These are phyloP conservation scores for Leistus spinibarbis DNA, from an alignment of 2,888 invertebrate genomes.

Conservation along the genomic window DNA sequence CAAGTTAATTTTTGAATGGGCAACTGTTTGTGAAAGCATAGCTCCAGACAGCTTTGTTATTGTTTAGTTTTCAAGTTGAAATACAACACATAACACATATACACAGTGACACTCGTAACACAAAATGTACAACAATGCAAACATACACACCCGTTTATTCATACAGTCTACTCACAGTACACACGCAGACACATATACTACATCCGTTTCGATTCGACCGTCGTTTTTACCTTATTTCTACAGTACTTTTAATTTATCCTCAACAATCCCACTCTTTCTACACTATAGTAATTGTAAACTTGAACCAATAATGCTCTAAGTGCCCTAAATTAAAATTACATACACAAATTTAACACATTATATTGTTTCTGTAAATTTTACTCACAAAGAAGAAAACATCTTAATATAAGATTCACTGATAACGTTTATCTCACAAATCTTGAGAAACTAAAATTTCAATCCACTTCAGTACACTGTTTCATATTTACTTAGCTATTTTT, in stretches of 20 bases:
- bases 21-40: conserved; percentile 39
- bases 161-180: neutral
- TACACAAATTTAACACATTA: neutral
- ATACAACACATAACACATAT: too few species aligned
- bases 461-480: too few species aligned
- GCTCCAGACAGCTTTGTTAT: conserved; percentile 35
- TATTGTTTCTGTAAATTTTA: too few species aligned
- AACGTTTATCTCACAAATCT: too few species aligned
- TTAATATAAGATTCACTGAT: too few species aligned
- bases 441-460: too few species aligned
- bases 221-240: neutral
- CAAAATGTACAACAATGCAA: conserved; percentile 6
- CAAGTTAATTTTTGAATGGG: conserved; percentile 36
- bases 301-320: neutral
- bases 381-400: too few species aligned
- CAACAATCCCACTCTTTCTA: neutral
- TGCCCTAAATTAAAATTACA: neutral
- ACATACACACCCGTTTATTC: conserved; percentile 24
- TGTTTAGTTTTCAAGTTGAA: conserved; percentile 33
- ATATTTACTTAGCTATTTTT: too few species aligned
- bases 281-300: neutral
- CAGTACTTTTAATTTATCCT: neutral
- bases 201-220: neutral
- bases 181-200: neutral
- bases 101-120: conserved; percentile 22